phyloP scores from a whole-genome alignment of 2,797 vertebrate genomes.

The Tapera naevia region DNA sequence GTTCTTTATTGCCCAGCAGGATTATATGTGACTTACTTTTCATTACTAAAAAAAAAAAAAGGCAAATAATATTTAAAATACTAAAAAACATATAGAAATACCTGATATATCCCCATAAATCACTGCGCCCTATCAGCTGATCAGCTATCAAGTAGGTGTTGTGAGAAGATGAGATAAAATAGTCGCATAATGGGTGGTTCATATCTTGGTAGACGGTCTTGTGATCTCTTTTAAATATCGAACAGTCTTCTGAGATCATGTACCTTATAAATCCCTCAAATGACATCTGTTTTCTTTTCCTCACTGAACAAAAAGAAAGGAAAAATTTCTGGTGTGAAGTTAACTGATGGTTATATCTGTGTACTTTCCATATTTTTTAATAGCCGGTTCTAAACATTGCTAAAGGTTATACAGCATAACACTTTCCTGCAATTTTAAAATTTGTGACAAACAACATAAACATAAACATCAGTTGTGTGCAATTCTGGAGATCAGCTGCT shows the following conservation, averaged over 20 bases:
- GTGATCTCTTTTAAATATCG: conserved; percentile 76
- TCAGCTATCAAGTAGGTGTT: conserved; percentile 88
- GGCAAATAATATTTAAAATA: not conserved
- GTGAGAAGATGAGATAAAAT: conserved; percentile 90
- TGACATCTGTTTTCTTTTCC: conserved; percentile 75
- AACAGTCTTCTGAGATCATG: conserved; percentile 82
- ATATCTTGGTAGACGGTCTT: conserved; percentile 84
- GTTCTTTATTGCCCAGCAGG: not conserved
- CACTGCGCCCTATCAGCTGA: conserved; percentile 84
- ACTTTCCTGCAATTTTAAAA: not conserved
- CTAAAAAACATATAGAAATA: conserved; percentile 57
- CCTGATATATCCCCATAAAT: conserved; percentile 84
- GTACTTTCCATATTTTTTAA: not conserved
- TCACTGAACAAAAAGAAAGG: conserved; percentile 72
- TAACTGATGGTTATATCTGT: not conserved
- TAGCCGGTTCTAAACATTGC: not conserved
- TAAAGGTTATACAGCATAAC: not conserved
- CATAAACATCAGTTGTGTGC: not conserved
- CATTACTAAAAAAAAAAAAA: not conserved
- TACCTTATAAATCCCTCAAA: conserved; percentile 86
- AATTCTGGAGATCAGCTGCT: not conserved
- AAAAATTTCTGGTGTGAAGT: not conserved
- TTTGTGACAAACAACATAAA: not conserved
- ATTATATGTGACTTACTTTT: not conserved
- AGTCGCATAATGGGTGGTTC: conserved; percentile 81